Percentiles rank a stretch among this genome's conserved stretches.
Conservation (phyloP, 1,140 invertebrate species). For the Heliothis virescens region DNA sequence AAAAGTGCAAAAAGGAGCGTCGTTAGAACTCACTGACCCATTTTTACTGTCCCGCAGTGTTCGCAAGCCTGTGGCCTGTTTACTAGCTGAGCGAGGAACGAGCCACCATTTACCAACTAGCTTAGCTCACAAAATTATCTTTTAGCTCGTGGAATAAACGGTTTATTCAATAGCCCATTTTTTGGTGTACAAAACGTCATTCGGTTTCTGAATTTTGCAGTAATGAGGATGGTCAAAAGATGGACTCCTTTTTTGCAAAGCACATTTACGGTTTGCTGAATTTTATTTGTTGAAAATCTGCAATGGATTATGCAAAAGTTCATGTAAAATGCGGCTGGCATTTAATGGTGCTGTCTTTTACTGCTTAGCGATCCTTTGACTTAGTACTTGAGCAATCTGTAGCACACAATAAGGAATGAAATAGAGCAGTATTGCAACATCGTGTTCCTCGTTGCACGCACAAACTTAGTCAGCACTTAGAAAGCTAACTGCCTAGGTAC, state of each 20-base stretch:
- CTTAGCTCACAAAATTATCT: neutral
- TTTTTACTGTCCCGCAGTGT: constrained; percentile 54
- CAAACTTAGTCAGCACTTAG: constrained; percentile 23
- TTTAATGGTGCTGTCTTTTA: neutral
- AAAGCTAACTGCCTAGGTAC: constrained; percentile 4
- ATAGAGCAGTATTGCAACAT: constrained; percentile 11
- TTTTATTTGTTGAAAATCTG: neutral
- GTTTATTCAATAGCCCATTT: neutral
- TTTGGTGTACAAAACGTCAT: neutral
- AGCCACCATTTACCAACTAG: too few species aligned
- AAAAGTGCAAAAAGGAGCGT: constrained; percentile 72
- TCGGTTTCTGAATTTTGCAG: constrained; percentile 10
- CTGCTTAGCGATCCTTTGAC: too few species aligned
- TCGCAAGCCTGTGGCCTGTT: constrained; percentile 32
- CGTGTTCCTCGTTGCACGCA: neutral
- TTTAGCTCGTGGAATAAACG: neutral
- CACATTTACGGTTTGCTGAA: neutral
- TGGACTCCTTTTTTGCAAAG: constrained; percentile 1
- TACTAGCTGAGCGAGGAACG: constrained; percentile 19
- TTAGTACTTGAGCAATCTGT: too few species aligned
- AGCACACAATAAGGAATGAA: neutral
- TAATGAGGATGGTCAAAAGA: constrained; percentile 7
- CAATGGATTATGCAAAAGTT: neutral
- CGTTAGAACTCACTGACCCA: constrained; percentile 70
- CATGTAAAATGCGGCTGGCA: neutral